Evolutionary conservation across 2,888 invertebrate species (phyloP), one percentile per base, ranked within the genome.

Genomic region (Sarcophaga caerulescens): DNA sequence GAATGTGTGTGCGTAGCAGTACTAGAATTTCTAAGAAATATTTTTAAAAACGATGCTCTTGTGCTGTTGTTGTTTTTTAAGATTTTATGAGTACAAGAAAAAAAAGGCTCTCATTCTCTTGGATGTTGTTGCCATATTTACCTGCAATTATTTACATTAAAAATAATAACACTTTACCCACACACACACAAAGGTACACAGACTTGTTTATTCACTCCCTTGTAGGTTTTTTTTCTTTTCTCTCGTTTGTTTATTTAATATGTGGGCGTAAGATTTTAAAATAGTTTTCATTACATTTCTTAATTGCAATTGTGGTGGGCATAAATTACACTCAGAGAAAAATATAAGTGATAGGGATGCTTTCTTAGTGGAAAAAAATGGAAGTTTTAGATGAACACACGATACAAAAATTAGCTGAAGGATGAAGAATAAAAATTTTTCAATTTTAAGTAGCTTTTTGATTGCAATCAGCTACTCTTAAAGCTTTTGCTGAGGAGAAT

Each of bases 141-240:
- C 45, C 52, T 74, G 21, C 45, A 74, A 74, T 23, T 63, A 74
- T 47, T 52, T 74, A 63, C 74, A 63, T 63, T 63, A 62, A 23
- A 62, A 62, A 23, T 63, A 62, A 74, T 23, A 74, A 63, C 47
- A 19, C 8, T 52, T 52, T 44, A 45, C 17, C 17, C n/a, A 57
- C 66, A 44, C 19, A 66, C 75, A 44, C 52, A 52, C 52, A 2
- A 0, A 17, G 0, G 14, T 52, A 52, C 17, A 14, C 5, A 52
- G 1, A 5, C 0, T 1, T 17, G 4, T 52, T 14, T 52, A 52
- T 14, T 14, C 17, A 4, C 3, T 17, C 52, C 11, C 17, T 14
- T 52, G 52, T 17, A 17, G 17, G 3, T 17, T 4, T 17, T 4
- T 52, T 14, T 4, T 17, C 12, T 52, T 14, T 4, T 17, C 52